Conservation (phyloP, 2,797 vertebrate genomes). For the Smutsia temminckii region DNA sequence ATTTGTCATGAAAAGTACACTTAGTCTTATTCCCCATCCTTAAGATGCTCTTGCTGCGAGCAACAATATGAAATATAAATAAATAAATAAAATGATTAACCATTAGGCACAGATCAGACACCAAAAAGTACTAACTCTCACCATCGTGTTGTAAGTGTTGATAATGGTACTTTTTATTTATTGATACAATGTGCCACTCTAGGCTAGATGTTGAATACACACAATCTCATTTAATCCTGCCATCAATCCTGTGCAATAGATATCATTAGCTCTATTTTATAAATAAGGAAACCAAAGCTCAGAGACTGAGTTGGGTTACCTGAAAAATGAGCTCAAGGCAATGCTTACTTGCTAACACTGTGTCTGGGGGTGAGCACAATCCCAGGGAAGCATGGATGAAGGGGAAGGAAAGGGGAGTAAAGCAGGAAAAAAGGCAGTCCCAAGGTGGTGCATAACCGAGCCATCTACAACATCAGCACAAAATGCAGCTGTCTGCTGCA, state of each 20-base stretch:
- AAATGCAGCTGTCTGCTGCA: not conserved
- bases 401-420: not conserved
- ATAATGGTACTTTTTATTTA: constrained; percentile 1
- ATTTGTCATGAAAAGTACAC: not conserved
- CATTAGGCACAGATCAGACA: not conserved
- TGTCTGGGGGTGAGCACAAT: not conserved
- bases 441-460: not conserved
- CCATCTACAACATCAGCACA: not conserved
- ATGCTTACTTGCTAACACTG: not conserved
- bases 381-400: not conserved
- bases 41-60: not conserved
- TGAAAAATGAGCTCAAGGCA: not conserved
- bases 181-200: not conserved
- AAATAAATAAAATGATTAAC: constrained; percentile 18
- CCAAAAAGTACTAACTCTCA: not conserved
- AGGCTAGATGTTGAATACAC: not conserved
- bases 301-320: not conserved
- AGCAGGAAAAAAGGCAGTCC: not conserved
- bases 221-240: not conserved
- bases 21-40: not conserved
- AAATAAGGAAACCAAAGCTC: constrained; percentile 11
- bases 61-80: not conserved
- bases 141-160: not conserved
- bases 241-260: not conserved
- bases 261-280: not conserved